Percentiles rank a stretch among this genome's conserved stretches.
Conservation (phyloP, 2,113 vertebrate genomes). For the Seriola rivoliana region DNA sequence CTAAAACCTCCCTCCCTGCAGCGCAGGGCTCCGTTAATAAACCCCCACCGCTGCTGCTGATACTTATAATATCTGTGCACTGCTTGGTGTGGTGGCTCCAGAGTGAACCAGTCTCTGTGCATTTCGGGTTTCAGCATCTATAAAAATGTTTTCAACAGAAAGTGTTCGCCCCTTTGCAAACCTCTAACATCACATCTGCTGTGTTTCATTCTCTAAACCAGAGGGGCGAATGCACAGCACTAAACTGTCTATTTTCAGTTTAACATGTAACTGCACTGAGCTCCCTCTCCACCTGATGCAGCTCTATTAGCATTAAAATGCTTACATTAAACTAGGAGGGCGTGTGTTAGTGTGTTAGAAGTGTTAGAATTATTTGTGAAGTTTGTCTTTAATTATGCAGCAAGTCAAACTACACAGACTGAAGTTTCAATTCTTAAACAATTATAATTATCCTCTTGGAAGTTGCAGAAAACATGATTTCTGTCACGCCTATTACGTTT, state of each 20-base stretch:
- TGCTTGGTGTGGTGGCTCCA: neutral
- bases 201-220: constrained; percentile 3
- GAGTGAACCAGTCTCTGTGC: neutral
- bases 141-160: neutral
- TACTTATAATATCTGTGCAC: constrained; percentile 22
- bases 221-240: neutral
- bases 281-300: neutral
- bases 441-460: neutral
- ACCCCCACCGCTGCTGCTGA: neutral
- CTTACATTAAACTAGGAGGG: neutral
- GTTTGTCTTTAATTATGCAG: neutral
- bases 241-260: neutral
- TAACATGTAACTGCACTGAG: neutral
- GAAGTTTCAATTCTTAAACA: neutral
- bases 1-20: constrained; percentile 27
- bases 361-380: constrained; percentile 1
- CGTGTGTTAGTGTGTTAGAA: neutral
- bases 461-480: constrained; percentile 2
- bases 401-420: neutral
- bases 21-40: constrained; percentile 15
- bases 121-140: neutral
- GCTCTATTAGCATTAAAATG: neutral
- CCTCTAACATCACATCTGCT: neutral
- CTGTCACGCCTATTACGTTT: neutral
- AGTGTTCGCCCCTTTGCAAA: constrained; percentile 7